These are phyloP conservation scores for Bombus cullumanus DNA, from an alignment of 1,140 invertebrate species.

Conservation along the genomic window DNA sequence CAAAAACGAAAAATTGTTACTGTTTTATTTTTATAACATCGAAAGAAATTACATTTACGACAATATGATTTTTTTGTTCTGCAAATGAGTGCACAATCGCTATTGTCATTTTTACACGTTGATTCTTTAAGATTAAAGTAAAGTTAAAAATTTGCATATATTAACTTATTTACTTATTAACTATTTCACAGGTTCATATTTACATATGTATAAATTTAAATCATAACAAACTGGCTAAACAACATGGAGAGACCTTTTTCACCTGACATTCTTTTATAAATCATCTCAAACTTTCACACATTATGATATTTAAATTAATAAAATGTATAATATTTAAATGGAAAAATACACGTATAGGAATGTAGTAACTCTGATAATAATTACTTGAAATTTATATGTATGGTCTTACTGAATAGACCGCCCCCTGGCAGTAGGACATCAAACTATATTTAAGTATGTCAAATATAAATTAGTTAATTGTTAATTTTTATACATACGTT, in stretches of 20 bases:
- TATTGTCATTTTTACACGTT: neutral
- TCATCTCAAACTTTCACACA: neutral
- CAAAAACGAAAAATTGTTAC: neutral
- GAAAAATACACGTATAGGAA: slow-evolving; percentile 8
- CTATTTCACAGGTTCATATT: neutral
- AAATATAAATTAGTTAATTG: neutral
- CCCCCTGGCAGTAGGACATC: neutral
- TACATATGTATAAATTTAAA: neutral
- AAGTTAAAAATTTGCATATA: neutral
- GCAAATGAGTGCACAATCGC: neutral
- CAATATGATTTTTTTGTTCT: neutral
- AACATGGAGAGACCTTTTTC: neutral
- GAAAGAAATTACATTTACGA: neutral
- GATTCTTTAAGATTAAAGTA: neutral
- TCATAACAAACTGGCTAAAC: neutral
- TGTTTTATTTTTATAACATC: neutral
- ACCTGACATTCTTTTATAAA: neutral
- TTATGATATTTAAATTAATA: neutral
- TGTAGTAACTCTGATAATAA: neutral
- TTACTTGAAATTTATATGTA: neutral
- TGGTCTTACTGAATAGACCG: neutral
- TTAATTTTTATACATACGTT: neutral
- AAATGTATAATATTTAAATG: neutral
- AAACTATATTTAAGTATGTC: neutral
- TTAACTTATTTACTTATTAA: no score